Evolutionary conservation across 2,113 vertebrate species (phyloP), one percentile per base, ranked within the genome.

Genomic region (Lynx canadensis): DNA sequence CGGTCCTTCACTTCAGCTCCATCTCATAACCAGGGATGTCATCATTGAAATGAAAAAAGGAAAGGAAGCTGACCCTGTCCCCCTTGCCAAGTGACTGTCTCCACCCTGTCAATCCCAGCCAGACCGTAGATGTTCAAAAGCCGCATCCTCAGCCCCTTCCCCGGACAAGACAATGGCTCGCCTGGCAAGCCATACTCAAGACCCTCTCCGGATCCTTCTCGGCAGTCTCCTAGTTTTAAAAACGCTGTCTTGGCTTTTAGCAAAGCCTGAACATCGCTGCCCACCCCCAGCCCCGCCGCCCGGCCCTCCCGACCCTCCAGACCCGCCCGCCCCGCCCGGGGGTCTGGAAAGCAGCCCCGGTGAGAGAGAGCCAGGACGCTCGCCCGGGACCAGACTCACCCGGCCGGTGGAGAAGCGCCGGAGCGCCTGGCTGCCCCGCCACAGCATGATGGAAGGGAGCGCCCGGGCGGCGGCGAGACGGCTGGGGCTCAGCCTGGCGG

Each of bases 391-490:
- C 0, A 68, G 97, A 99, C 99, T 99, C 99, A 99, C 99, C 79
- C 98, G 98, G 41, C 99, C 95, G n/a, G 99, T 99, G 98, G 99
- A 99, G 98, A 99, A 99, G 97, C 97, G 99, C 98, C 99, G 98
- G 23, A 99, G 96, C 96, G 99, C 98, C 91, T 98, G 99, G n/a
- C 76, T 50, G 60, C 98, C 98, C 41, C 98, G 98, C 99, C 98
- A 99, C 99, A 99, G 96, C 99, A 99, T 99, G 90, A 36, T 68
- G 94, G 16, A 41, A 19, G n/a, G 66, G 2, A 89, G 86, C 78
- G 36, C 57, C 96, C 94, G 65, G 60, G n/a, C 65, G 69, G n/a
- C 2, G 12, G 55, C 74, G 29, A n/a, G 41, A 50, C 57, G 21
- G 88, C 87, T 12, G 23, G 63, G 92, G 95, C 85, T 97, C 98